Conservation (phyloP, 64 coral and sea anemone genomes). For the Stichodactyla helianthus region DNA sequence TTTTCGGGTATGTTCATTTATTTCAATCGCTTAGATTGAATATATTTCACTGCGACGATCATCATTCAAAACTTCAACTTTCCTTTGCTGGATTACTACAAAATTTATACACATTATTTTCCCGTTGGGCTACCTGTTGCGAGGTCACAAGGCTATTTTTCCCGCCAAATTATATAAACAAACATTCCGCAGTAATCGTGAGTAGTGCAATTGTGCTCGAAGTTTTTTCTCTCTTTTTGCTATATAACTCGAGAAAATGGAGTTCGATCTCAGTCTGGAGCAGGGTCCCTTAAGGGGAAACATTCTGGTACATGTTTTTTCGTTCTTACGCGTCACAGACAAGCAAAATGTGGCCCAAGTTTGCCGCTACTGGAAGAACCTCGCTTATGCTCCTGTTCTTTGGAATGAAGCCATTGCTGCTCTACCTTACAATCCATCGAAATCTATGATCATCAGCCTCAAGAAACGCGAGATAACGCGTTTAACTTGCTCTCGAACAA, state of each 20-base stretch:
- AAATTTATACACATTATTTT: too few species aligned
- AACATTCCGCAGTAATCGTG: background rate
- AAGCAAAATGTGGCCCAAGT: constrained; percentile 86
- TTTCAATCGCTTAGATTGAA: too few species aligned
- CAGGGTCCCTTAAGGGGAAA: background rate
- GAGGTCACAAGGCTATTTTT: background rate
- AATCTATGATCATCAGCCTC: constrained; percentile 62
- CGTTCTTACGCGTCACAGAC: constrained; percentile 57
- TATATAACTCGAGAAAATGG: background rate
- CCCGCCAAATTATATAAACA: background rate
- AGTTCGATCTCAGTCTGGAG: background rate
- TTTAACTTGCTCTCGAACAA: constrained; percentile 61
- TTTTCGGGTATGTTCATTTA: too few species aligned
- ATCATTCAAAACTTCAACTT: too few species aligned
- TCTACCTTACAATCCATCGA: constrained; percentile 59
- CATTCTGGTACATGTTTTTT: constrained; percentile 52
- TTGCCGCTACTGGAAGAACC: constrained; percentile 72
- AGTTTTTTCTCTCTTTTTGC: background rate
- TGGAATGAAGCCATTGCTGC: constrained; percentile 72
- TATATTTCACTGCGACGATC: too few species aligned
- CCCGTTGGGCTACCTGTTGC: background rate
- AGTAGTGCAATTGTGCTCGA: background rate
- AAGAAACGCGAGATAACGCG: constrained; percentile 69
- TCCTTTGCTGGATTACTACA: too few species aligned
- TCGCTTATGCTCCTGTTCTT: constrained; percentile 58